Percentiles rank a stretch among this genome's conserved stretches.
Conservation (phyloP, 2,113 vertebrate genomes). For the Panthera tigris region DNA sequence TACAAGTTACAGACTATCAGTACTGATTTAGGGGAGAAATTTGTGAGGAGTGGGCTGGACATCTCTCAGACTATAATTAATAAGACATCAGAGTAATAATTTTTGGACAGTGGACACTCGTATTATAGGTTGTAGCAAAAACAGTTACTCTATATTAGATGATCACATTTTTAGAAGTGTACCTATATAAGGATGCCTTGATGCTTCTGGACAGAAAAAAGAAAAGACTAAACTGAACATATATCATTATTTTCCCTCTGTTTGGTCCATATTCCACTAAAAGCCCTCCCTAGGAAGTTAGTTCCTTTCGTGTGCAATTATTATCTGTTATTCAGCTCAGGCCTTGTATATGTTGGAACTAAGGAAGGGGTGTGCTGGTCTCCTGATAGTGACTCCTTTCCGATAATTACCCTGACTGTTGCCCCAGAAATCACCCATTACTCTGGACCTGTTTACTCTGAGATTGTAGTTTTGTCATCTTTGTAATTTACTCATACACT, state of each 20-base stretch:
- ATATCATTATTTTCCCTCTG: neutral
- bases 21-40: neutral
- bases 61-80: neutral
- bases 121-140: neutral
- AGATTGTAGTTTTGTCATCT: neutral
- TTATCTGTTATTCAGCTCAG: neutral
- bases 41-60: neutral
- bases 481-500: neutral
- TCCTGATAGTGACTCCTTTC: neutral
- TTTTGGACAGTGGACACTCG: neutral
- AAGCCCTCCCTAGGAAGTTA: neutral
- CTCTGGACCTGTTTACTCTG: neutral
- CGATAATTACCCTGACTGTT: neutral
- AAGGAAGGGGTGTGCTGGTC: neutral
- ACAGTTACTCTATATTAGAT: neutral
- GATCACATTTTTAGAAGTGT: neutral
- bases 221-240: neutral
- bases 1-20: neutral
- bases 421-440: neutral
- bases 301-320: neutral
- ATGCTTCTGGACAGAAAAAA: neutral
- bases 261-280: neutral
- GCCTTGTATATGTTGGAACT: neutral
- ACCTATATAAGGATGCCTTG: neutral
- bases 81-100: neutral